Evolutionary conservation across 1,140 invertebrate genomes (phyloP).

Genomic region (Aphaenogaster floridana): DNA sequence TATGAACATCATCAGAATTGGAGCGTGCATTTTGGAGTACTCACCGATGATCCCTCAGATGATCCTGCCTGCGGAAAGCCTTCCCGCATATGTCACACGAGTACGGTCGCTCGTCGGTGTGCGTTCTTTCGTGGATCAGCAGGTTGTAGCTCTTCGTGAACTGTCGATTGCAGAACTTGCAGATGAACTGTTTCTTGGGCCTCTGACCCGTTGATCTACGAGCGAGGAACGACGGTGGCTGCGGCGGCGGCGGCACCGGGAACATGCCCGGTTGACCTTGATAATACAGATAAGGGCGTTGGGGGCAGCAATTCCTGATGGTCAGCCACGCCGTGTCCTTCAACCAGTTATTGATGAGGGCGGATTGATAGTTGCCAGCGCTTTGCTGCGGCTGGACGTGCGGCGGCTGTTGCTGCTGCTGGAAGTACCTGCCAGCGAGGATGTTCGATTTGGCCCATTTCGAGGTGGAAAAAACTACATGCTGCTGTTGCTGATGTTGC

Average conservation of each 20-base stretch:
- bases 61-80: slow-evolving; percentile 97
- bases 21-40: not conserved
- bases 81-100: slow-evolving; percentile 98
- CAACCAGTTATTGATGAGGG: slow-evolving; percentile 91
- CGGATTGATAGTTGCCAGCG: slow-evolving; percentile 86
- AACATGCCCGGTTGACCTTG: slow-evolving; percentile 81
- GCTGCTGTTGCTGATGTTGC: slow-evolving; percentile 53
- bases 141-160: slow-evolving; percentile 99
- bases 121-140: slow-evolving; percentile 97
- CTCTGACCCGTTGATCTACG: slow-evolving; percentile 88
- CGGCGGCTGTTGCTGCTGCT: slow-evolving; percentile 68
- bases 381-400: slow-evolving; percentile 81
- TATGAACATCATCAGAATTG: not conserved
- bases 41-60: slow-evolving; percentile 96
- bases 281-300: slow-evolving; percentile 81
- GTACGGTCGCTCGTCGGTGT: slow-evolving; percentile 98
- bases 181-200: slow-evolving; percentile 98
- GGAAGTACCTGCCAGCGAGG: slow-evolving; percentile 26
- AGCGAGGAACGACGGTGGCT: slow-evolving; percentile 86
- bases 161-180: slow-evolving; percentile 97
- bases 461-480: slow-evolving; percentile 62
- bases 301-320: slow-evolving; percentile 80
- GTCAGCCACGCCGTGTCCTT: slow-evolving; percentile 88
- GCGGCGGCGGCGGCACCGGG: slow-evolving; percentile 83
- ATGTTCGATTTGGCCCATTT: slow-evolving; percentile 71